Base-by-base conservation (phyloP, 2,113 vertebrate species). In the Trochalopteron elliotii region DNA sequence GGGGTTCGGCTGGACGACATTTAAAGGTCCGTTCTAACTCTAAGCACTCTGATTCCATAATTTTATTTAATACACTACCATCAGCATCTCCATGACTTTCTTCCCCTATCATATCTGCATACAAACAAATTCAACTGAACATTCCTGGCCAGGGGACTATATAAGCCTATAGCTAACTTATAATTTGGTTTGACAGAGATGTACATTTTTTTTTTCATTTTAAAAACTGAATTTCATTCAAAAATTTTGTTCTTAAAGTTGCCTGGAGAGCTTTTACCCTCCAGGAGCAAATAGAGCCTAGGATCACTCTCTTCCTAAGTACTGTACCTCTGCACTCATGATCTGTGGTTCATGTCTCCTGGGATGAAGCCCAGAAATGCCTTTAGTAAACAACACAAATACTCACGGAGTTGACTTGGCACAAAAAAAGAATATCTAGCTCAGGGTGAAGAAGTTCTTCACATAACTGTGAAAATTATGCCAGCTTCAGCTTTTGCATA, bases 201-300 rank as follows among this genome's bases (percentile, higher is more conserved):
- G 3, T 6, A 31, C 6, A 28, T 0, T 1, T 19, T 5, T 18
- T 18, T 10, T 40, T 33, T 61, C 0, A 39, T 72, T 69, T 59
- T 7, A 25, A 83, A 61, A 77, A 28, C 0, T 7, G 1, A 71
- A 61, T 53, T 63, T 12, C 25, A 31, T 69, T 42, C 0, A 39
- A 47, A 56, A 81, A 21, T 30, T 11, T 27, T 8, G 5, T 57
- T 65, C 45, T 45, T 56, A 31, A 78, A 55, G 22, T 57, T n/a
- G 10, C 28, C 22, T 49, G 22, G 24, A 61, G 23, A 81, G 17
- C 17, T 86, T 44, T 39, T 52, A 10, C 47, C 22, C 74, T 84
- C 24, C 42, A 70, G n/a, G 11, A 81, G 30, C 23, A 72, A 89
- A 59, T 2, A 60, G 3, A 89, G 12, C 5, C 33, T 40, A 56